These are phyloP conservation scores for Trissonchulus sp. DNA, from an alignment of 2,888 invertebrate genomes.

Conservation along the genomic window DNA sequence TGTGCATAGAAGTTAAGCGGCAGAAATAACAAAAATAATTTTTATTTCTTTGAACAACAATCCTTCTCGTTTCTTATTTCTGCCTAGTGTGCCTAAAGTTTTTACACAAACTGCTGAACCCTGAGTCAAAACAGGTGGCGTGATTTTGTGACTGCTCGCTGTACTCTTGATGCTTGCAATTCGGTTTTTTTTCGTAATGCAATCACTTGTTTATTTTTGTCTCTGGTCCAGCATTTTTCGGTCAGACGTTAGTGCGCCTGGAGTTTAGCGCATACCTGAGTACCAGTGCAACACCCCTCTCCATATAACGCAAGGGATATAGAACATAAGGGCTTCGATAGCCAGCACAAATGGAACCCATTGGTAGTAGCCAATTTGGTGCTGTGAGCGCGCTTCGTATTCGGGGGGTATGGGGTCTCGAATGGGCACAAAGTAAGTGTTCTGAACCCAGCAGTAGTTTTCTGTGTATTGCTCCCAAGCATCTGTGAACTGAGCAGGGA, in stretches of 20 bases:
- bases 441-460: slow-evolving; percentile 27
- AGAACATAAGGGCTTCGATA: slow-evolving; percentile 25
- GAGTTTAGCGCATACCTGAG: slow-evolving; percentile 19
- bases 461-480: slow-evolving; percentile 29
- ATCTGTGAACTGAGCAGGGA: slow-evolving; percentile 26
- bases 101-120: too few species aligned
- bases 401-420: slow-evolving; percentile 20
- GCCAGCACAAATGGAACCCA: slow-evolving; percentile 28
- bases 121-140: too few species aligned
- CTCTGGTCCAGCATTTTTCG: too few species aligned
- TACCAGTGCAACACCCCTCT: slow-evolving; percentile 25
- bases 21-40: too few species aligned
- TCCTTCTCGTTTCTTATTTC: too few species aligned
- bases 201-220: not conserved
- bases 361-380: slow-evolving; percentile 24
- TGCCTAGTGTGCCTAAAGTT: too few species aligned
- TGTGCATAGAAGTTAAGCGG: too few species aligned
- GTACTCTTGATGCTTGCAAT: too few species aligned
- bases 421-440: slow-evolving; percentile 24
- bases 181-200: not conserved
- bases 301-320: slow-evolving; percentile 26
- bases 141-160: too few species aligned
- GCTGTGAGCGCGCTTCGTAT: slow-evolving; percentile 8
- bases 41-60: too few species aligned
- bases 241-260: too few species aligned